Percentiles rank a stretch among this genome's conserved stretches.
phyloP scores from a whole-genome alignment of 2,113 vertebrate species.

The Pseudorasbora parva region DNA sequence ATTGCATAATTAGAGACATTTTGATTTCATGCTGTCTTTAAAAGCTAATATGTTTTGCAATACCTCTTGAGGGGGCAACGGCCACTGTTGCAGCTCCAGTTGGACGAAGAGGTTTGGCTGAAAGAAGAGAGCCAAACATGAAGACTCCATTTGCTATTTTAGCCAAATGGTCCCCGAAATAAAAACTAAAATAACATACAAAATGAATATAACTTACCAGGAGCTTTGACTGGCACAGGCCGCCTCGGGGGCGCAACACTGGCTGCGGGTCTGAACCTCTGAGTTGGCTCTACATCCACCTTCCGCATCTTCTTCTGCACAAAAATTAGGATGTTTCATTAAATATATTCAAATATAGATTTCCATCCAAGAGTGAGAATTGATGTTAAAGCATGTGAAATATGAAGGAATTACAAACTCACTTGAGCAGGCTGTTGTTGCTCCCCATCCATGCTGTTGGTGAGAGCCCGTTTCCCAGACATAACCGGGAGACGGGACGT shows the following conservation, averaged over 20 bases:
- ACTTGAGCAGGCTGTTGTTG: conserved; percentile 70
- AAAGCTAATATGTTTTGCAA: neutral
- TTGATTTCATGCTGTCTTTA: no score
- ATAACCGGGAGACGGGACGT: conserved; percentile 74
- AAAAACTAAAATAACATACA: neutral
- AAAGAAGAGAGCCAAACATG: neutral
- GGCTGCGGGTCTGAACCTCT: conserved; percentile 59
- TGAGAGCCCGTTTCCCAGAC: conserved; percentile 67
- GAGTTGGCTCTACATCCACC: conserved; percentile 46
- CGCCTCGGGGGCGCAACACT: conserved; percentile 55
- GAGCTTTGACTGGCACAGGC: neutral
- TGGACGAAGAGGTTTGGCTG: conserved; percentile 61
- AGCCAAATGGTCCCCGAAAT: neutral
- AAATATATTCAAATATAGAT: neutral
- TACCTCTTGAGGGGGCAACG: conserved; percentile 73
- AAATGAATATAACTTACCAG: neutral
- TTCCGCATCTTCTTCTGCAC: conserved; percentile 69
- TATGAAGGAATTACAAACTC: neutral
- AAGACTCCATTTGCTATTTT: neutral
- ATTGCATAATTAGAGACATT: no score
- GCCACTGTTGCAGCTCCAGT: conserved; percentile 73
- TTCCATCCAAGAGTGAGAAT: neutral
- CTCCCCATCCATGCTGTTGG: conserved; percentile 60
- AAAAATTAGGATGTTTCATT: neutral
- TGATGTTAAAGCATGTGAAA: neutral